Evolutionary conservation across 2,888 invertebrate species (phyloP), one percentile per base, ranked within the genome.

Genomic region (Muscina levida): DNA sequence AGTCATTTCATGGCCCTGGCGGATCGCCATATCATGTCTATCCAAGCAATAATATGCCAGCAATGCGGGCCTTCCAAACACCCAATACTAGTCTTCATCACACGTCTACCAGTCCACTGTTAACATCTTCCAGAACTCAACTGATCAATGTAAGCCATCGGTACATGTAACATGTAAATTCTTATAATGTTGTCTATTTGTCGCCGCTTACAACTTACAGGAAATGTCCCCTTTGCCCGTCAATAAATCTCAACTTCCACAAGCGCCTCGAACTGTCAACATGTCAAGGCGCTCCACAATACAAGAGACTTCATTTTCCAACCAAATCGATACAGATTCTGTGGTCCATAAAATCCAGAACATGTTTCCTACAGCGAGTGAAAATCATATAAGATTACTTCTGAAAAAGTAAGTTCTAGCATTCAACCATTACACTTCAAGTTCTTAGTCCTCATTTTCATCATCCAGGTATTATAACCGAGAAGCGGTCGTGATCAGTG

Each of bases 401-500:
- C 91, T 97, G 71, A 96, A 96, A 90, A 97, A 97, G 97, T 97
- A 93, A 95, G 95, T 71, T 39, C 2, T 31, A 11, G 2, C 24
- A 31, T 59, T 11, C 37, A 15, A 53, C 11, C 17, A 53, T 53
- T 24, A 8, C n/a, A 5, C 19, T 8, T n/a, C 8, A 53, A 22
- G 10, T 53, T 37, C 37, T 3, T 10, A 37, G n/a, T n/a, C n/a
- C 39, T 13, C 19, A 37, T 15, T 44, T 51, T 77, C 22, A 15
- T 59, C 13, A 70, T 26, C 6, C 75, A 97, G 97, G 91, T 97
- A 97, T 91, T 96, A 97, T 92, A 96, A 96, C 90, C 94, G 97
- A 84, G 96, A 97, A 91, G 97, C 97, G 78, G 95, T 97, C 84
- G 97, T 97, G 77, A 96, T 97, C 91, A 97, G 97, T 90, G 97